Evolutionary conservation across 2,113 vertebrate genomes (phyloP).

Genomic region (Anser cygnoides): DNA sequence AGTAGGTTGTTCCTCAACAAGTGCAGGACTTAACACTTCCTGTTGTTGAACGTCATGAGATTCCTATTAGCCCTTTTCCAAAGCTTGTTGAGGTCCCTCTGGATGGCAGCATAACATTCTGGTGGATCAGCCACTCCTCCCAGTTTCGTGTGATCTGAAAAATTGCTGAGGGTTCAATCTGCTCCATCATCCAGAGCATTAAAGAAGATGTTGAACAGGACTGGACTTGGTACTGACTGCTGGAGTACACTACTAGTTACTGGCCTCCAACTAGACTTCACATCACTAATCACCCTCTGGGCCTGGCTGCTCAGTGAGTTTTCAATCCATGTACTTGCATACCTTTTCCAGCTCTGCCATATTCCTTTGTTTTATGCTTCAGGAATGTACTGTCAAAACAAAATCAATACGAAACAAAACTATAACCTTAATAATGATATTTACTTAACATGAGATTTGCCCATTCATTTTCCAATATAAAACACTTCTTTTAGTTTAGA

Average conservation of each 20-base stretch:
- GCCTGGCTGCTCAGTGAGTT: not conserved
- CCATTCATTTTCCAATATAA: not conserved
- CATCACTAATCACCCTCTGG: not conserved
- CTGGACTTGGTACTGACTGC: not conserved
- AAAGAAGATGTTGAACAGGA: not conserved
- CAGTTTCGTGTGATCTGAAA: not conserved
- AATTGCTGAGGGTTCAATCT: not conserved
- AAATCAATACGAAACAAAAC: too few relatives aligned
- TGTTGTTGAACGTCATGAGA: not conserved
- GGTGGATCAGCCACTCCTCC: not conserved
- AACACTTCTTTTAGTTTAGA: not conserved
- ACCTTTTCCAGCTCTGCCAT: not conserved
- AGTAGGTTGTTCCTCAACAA: not conserved
- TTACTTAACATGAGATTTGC: not conserved
- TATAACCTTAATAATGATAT: not conserved
- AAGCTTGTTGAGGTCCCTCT: not conserved
- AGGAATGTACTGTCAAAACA: not conserved
- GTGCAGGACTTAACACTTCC: not conserved
- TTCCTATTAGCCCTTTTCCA: not conserved
- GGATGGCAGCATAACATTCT: not conserved
- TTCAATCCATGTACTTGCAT: not conserved
- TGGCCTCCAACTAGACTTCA: not conserved
- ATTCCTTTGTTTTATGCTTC: not conserved
- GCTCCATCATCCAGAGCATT: not conserved
- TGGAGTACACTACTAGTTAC: not conserved